Evolutionary conservation across 2,888 invertebrate genomes (phyloP).

Genomic region (Petrophora chlorosata): DNA sequence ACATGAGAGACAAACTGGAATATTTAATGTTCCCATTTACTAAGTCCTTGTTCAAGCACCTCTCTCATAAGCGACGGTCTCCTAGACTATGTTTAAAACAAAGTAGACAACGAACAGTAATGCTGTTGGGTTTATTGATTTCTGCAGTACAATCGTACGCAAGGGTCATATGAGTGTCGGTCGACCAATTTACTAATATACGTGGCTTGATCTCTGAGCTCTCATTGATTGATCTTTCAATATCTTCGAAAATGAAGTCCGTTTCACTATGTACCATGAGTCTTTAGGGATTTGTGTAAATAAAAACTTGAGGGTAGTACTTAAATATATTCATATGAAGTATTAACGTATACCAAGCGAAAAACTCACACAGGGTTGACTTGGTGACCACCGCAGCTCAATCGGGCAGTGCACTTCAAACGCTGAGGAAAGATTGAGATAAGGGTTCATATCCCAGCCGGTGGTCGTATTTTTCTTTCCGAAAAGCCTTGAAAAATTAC

Average conservation of each 20-base stretch:
- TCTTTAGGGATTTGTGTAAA: no score
- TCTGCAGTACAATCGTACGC: slow-evolving; percentile 27
- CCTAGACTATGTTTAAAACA: slow-evolving; percentile 17
- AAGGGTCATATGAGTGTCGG: slow-evolving; percentile 27
- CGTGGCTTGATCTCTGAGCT: slow-evolving; percentile 20
- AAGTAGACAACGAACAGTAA: slow-evolving; percentile 22
- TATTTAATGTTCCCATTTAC: not conserved
- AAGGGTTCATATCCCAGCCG: no score
- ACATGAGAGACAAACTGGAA: no score
- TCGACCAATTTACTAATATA: slow-evolving; percentile 13
- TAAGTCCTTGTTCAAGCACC: not conserved
- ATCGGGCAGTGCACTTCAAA: no score
- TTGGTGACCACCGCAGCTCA: no score
- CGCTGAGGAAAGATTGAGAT: no score
- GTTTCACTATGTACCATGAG: no score
- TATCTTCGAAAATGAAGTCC: not conserved
- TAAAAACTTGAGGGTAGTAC: not conserved
- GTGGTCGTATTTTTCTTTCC: no score
- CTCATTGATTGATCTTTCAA: slow-evolving; percentile 13
- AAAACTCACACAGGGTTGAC: no score
- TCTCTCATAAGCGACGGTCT: not conserved
- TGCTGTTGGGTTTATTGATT: slow-evolving; percentile 22
- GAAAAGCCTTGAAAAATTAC: no score
- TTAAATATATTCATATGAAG: no score
- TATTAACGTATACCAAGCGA: no score